Conservation (phyloP, 2,797 vertebrate species). For the Gallinago solitaria region DNA sequence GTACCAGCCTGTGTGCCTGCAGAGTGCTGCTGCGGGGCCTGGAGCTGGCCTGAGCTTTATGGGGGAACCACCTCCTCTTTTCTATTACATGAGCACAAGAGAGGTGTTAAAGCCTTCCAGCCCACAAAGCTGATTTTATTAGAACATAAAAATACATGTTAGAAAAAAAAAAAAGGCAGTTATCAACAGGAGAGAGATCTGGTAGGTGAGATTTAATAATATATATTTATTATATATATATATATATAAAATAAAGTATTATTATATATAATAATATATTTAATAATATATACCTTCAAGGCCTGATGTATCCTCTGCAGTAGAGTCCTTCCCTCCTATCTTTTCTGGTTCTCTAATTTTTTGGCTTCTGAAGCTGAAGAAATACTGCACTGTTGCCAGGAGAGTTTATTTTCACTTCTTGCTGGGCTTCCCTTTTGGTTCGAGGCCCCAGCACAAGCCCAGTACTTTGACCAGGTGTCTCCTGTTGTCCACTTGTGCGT, state of each 20-base stretch:
- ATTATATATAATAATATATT: too few relatives aligned
- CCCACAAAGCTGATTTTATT: neutral
- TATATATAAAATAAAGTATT: too few relatives aligned
- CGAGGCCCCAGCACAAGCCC: neutral
- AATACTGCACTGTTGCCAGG: neutral
- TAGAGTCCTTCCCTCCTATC: neutral
- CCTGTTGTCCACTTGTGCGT: neutral
- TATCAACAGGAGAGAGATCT: neutral
- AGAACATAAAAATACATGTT: neutral
- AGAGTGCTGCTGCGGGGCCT: neutral
- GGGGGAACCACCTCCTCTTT: neutral
- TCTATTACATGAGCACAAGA: neutral
- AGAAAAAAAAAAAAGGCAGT: neutral
- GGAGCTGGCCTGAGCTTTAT: neutral
- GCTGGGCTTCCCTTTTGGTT: neutral
- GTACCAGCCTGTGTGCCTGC: neutral
- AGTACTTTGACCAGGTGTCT: neutral
- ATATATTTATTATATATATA: neutral
- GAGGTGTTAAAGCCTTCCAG: neutral
- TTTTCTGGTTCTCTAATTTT: neutral
- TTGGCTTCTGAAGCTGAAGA: neutral
- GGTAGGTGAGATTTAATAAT: neutral
- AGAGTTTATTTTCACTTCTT: neutral
- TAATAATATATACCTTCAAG: neutral
- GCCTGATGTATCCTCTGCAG: neutral